Conservation (phyloP, 2,888 invertebrate species). For the Thysanoteuthis rhombus region DNA sequence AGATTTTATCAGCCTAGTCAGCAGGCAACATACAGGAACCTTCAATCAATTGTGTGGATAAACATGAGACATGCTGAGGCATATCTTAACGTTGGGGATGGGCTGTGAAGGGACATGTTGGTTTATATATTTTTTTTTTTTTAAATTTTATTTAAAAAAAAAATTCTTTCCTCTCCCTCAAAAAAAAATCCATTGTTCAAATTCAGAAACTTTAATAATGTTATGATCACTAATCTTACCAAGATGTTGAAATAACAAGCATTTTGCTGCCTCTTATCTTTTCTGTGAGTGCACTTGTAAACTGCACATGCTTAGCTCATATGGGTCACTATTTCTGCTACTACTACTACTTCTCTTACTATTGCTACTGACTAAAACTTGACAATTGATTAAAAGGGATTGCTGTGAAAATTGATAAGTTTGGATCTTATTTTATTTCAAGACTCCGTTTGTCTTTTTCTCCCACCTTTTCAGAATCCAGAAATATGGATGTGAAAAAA, state of each 20-base stretch:
- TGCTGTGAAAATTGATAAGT: constrained; percentile 26
- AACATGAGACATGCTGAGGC: constrained; percentile 31
- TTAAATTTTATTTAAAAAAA: not conserved
- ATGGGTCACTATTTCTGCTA: not conserved
- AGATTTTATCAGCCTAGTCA: constrained; percentile 27
- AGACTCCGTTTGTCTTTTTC: not conserved
- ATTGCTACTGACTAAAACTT: constrained; percentile 13
- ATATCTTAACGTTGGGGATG: not conserved
- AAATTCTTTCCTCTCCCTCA: not conserved
- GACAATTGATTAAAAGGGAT: constrained; percentile 19
- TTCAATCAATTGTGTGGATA: constrained; percentile 31
- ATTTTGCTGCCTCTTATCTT: not conserved
- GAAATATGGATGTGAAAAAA: not conserved
- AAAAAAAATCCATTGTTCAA: constrained; percentile 28
- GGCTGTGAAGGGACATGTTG: constrained; percentile 14
- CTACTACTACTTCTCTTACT: constrained; percentile 20
- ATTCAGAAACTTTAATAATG: constrained; percentile 26
- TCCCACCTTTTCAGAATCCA: not conserved
- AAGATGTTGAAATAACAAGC: constrained; percentile 2
- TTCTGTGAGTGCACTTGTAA: constrained; percentile 1
- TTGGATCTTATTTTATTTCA: constrained; percentile 14
- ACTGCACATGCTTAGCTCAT: constrained; percentile 19
- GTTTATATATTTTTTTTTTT: not conserved
- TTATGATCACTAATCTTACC: not conserved
- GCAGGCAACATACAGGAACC: constrained; percentile 22